Evolutionary conservation across 2,888 invertebrate genomes (phyloP), one percentile per base, ranked within the genome.

Genomic region (Scrobipalpa atriplicella): DNA sequence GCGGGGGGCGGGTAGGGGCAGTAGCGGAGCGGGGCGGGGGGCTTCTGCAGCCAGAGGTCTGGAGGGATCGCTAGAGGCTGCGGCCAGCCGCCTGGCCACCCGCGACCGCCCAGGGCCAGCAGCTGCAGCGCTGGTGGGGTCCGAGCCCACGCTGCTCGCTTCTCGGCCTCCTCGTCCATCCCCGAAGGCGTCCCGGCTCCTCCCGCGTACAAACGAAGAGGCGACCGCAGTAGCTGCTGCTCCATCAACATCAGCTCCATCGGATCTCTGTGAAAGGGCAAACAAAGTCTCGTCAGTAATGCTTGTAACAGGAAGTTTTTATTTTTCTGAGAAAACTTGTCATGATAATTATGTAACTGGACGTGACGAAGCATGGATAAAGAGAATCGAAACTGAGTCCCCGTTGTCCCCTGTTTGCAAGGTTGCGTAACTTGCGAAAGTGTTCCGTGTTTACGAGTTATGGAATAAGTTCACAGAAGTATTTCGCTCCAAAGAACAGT

Each of bases 41-140:
- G 97, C 84, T 98, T 98, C 93, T 98, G 98, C 95, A 98, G 96
- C 94, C 98, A 98, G 10, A 98, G 96, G 82, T 98, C 98, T 70
- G 97, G 98, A 75, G 97, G 97, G 64, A 97, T 92, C 41, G 96
- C 92, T 77, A 97, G 96, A 0, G 97, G 97, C 85, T 97, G 98
- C 79, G 97, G 97, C 83, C 81, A 97, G 83, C 97, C 97, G 95
- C 96, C 96, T 81, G 97, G 97, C 74, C 97, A 98, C 79, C 96
- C 96, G 72, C 96, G 95, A 11, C 95, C 95, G 69, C 95, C 95
- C 54, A 95, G 90, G 69, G 85, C 91, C 75, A 84, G 85, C 75
- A 83, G 80, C 74, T 83, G 94, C 77, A 84, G 79, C 72, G 86
- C 93, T 56, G 87, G 91, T 0, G 93, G 90, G 2, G 93, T 93